Evolutionary conservation across 2,888 invertebrate species (phyloP).

Genomic region (Clostera curtula): DNA sequence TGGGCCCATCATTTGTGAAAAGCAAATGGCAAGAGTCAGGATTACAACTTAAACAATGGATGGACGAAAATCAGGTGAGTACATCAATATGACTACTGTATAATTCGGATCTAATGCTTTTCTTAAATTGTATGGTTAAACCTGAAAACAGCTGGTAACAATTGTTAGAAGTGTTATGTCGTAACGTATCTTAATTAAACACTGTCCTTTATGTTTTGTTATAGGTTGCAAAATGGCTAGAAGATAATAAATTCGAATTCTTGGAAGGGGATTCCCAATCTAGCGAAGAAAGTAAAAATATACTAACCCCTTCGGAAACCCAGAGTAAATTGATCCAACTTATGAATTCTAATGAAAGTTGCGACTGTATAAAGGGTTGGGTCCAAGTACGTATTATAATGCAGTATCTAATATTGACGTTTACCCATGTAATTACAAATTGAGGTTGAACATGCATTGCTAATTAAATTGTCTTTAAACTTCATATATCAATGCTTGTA

Average conservation of each 20-base stretch:
- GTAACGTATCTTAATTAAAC: too few relatives aligned
- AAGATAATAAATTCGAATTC: conserved; percentile 59
- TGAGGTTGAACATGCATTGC: not conserved
- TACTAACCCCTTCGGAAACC: conserved; percentile 48
- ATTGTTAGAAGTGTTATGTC: too few relatives aligned
- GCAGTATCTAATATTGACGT: too few relatives aligned
- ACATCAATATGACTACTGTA: too few relatives aligned
- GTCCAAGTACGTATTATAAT: conserved; percentile 41
- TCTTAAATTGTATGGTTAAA: too few relatives aligned
- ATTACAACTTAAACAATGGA: conserved; percentile 54
- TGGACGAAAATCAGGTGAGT: conserved; percentile 62
- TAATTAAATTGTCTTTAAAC: too few relatives aligned
- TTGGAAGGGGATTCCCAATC: conserved; percentile 42
- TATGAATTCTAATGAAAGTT: conserved; percentile 55
- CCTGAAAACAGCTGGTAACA: too few relatives aligned
- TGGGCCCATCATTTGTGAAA: conserved; percentile 62
- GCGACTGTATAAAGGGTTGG: conserved; percentile 64
- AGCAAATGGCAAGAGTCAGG: conserved; percentile 63
- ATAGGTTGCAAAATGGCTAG: conserved; percentile 54
- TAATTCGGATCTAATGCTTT: too few relatives aligned
- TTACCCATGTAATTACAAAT: not conserved
- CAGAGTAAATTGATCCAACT: conserved; percentile 54
- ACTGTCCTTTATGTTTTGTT: conserved; percentile 8
- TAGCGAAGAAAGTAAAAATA: conserved; percentile 42
- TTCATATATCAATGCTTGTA: too few relatives aligned